Conservation (phyloP, 2,797 vertebrate species). For the Betta splendens region DNA sequence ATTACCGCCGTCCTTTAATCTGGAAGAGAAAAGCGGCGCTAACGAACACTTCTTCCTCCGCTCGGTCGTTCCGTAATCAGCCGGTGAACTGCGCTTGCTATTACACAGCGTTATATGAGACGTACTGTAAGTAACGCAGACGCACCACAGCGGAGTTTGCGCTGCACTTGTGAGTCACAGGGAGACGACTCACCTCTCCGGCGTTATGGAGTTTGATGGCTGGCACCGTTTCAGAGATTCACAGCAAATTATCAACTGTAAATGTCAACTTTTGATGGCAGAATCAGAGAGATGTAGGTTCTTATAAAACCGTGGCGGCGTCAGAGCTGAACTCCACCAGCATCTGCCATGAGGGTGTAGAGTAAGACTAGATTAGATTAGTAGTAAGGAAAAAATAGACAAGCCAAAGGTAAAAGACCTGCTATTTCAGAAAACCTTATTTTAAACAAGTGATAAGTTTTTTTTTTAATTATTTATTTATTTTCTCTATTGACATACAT, state of each 20-base stretch:
- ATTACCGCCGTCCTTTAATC: constrained; percentile 56
- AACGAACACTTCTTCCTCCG: constrained; percentile 11
- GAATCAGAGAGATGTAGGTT: not conserved
- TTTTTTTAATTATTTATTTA: too few species aligned
- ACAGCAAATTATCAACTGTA: constrained; percentile 3
- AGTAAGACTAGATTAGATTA: too few species aligned
- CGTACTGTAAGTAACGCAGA: rapidly evolving
- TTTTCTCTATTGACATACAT: too few species aligned
- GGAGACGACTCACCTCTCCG: not conserved
- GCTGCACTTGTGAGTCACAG: not conserved
- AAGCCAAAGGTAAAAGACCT: too few species aligned
- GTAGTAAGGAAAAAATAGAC: too few species aligned
- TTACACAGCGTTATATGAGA: not conserved
- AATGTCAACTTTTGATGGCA: constrained; percentile 13
- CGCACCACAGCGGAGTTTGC: not conserved
- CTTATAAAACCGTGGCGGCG: not conserved
- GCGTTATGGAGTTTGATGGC: not conserved
- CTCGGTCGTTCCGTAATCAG: constrained; percentile 28
- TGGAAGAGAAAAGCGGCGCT: constrained; percentile 15
- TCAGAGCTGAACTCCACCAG: too few species aligned
- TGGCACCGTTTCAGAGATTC: constrained; percentile 1
- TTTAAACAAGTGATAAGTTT: too few species aligned
- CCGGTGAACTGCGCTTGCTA: constrained; percentile 9
- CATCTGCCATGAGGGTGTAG: too few species aligned
- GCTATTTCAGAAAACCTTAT: too few species aligned